Conservation (phyloP, 1,140 invertebrate species). For the Bombyx mandarina region DNA sequence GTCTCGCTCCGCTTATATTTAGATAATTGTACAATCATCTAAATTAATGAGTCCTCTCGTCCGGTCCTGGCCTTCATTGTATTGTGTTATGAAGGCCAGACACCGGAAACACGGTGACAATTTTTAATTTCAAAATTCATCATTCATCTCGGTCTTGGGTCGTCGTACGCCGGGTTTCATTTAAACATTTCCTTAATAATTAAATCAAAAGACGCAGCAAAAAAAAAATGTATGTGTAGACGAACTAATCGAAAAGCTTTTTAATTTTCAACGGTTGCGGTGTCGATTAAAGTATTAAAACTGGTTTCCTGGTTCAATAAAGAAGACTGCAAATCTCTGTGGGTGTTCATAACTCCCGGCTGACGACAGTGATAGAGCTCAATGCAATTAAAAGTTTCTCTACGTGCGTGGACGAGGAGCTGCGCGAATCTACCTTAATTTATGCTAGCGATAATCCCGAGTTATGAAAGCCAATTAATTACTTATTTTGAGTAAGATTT, state of each 20-base stretch:
- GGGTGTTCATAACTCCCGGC: slow-evolving; percentile 51
- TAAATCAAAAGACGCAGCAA: background rate
- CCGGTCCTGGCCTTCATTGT: slow-evolving; percentile 61
- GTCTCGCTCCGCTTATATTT: slow-evolving; percentile 69
- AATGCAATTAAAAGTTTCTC: slow-evolving; percentile 70
- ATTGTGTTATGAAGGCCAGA: slow-evolving; percentile 43
- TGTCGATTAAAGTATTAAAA: slow-evolving; percentile 1
- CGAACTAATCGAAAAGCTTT: background rate
- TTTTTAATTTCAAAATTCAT: slow-evolving; percentile 38
- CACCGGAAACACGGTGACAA: slow-evolving; percentile 45
- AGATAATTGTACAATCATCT: slow-evolving; percentile 72
- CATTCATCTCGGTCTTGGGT: slow-evolving; percentile 19
- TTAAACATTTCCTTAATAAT: no score
- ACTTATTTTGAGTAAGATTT: slow-evolving; percentile 61
- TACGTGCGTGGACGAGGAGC: slow-evolving; percentile 60
- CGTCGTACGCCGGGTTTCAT: background rate
- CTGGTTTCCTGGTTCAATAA: slow-evolving; percentile 7
- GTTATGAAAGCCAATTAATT: slow-evolving; percentile 67
- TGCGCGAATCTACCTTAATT: slow-evolving; percentile 61
- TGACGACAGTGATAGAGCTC: slow-evolving; percentile 62
- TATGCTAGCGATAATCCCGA: slow-evolving; percentile 63
- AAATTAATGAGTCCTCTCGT: slow-evolving; percentile 69
- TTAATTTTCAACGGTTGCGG: no score
- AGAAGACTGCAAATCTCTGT: slow-evolving; percentile 25
- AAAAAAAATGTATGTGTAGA: background rate